These are phyloP conservation scores for Taenioides sp. DNA, from an alignment of 2,797 vertebrate genomes.

Conservation along the genomic window DNA sequence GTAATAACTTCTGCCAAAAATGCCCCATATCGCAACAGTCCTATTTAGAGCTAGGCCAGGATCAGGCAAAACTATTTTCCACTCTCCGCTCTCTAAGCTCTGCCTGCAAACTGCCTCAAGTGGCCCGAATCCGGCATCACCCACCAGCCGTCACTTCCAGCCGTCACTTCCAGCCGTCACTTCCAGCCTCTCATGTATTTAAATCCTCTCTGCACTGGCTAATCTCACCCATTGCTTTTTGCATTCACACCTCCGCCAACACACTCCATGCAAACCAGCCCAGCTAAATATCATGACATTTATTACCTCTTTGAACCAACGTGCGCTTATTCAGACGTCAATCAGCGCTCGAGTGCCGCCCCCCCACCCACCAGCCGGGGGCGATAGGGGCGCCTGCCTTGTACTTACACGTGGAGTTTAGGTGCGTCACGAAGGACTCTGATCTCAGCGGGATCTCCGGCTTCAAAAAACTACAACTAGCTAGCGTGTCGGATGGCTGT, in stretches of 20 bases:
- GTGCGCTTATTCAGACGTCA: constrained; percentile 34
- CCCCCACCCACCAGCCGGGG: constrained; percentile 43
- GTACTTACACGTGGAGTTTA: constrained; percentile 56
- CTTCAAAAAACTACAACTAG: constrained; percentile 22
- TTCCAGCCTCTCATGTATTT: constrained; percentile 11
- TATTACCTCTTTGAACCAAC: constrained; percentile 28
- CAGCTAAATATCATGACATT: constrained; percentile 33
- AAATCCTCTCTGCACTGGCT: neutral
- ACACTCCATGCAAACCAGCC: constrained; percentile 11
- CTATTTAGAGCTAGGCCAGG: neutral
- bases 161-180: constrained; percentile 23
- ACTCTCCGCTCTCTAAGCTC: neutral
- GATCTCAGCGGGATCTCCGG: constrained; percentile 54
- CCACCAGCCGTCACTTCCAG: constrained; percentile 25
- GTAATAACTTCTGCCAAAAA: neutral
- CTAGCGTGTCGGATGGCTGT: constrained; percentile 28
- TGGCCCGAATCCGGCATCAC: constrained; percentile 20
- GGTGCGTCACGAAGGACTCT: constrained; percentile 52
- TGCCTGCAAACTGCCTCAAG: constrained; percentile 3
- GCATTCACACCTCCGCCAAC: constrained; percentile 32
- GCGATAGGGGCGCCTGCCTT: constrained; percentile 23
- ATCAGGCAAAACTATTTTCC: neutral
- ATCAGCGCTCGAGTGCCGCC: constrained; percentile 20
- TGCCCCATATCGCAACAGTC: neutral
- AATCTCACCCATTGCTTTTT: constrained; percentile 21